Evolutionary conservation across 2,797 vertebrate species (phyloP).

Genomic region (Natrix natrix): DNA sequence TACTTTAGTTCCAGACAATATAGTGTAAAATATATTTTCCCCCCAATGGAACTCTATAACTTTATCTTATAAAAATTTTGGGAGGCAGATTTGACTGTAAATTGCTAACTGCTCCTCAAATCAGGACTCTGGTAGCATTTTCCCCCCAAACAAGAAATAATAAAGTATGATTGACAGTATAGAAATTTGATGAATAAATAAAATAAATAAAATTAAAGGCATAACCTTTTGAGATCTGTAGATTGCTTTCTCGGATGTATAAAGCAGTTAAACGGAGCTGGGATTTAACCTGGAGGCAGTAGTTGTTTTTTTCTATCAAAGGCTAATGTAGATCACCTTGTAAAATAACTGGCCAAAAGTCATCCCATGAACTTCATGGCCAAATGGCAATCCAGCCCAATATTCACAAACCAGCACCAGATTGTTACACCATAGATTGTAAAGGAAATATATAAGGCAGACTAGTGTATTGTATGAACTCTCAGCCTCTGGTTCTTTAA

Average conservation of each 20-base stretch:
- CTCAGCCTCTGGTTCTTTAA: not conserved
- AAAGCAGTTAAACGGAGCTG: not conserved
- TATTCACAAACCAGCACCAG: not conserved
- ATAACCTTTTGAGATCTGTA: not conserved
- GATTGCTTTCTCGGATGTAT: not conserved
- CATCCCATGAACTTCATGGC: too few relatives aligned
- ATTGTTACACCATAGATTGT: not conserved
- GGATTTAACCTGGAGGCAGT: not conserved
- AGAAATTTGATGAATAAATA: not conserved
- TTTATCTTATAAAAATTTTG: not conserved
- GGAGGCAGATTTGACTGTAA: not conserved
- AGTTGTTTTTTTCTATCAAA: not conserved
- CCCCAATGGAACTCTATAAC: not conserved
- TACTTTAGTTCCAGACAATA: not conserved
- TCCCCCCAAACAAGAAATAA: not conserved
- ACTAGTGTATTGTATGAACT: not conserved
- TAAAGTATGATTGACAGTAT: not conserved
- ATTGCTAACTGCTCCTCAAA: not conserved
- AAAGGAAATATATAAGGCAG: not conserved
- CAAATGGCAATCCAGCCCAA: not conserved
- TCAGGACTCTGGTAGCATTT: not conserved
- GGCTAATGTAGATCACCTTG: not conserved
- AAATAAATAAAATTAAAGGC: not conserved
- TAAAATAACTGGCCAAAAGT: not conserved
- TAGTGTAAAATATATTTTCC: not conserved